Evolutionary conservation across 2,113 vertebrate genomes (phyloP), one percentile per base, ranked within the genome.

Genomic region (Carettochelys insculpta): DNA sequence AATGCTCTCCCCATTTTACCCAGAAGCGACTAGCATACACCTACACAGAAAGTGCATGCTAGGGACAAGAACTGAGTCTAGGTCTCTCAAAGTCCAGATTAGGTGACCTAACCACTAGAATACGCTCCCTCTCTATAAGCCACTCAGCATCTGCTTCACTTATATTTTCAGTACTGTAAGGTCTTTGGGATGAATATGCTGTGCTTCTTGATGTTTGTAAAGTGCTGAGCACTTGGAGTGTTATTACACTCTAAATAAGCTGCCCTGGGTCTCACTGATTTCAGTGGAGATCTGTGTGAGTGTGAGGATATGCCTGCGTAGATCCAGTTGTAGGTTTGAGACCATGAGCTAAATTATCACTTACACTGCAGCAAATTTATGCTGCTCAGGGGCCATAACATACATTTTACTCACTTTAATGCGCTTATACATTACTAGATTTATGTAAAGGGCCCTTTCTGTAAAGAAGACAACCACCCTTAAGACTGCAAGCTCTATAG

Each of bases 271-370:
- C 11, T 5, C n/a, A 1, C 48, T 34, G 56, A 16, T 77, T 31
- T 51, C 6, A 29, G 10, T 0, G 0, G 16, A 9, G 82, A 24
- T 68, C 24, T 0, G 1, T 43, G 34, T 1, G 8, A 1, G 29
- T 3, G 6, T 41, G 45, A 2, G 34, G 48, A 68, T 4, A 1
- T 1, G 29, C 65, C 14, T 29, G 13, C 16, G 24, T 20, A 53
- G 79, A 20, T 29, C 2, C 25, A 38, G n/a, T 13, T 27, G 7
- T 6, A 11, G 7, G 27, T 24, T 4, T 14, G 17, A 41, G 53
- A 17, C 27, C 3, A 11, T 6, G 9, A 29, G 5, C 9, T 6
- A 7, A 8, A 11, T 47, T 75, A 9, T n/a, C 4, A 1, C 2
- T 29, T 45, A 43, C 41, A 22, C 43, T 34, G 22, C 29, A 19